Percentiles rank a stretch among this genome's conserved stretches.
Conservation (phyloP, 2,113 vertebrate species). For the Odocoileus virginianus region DNA sequence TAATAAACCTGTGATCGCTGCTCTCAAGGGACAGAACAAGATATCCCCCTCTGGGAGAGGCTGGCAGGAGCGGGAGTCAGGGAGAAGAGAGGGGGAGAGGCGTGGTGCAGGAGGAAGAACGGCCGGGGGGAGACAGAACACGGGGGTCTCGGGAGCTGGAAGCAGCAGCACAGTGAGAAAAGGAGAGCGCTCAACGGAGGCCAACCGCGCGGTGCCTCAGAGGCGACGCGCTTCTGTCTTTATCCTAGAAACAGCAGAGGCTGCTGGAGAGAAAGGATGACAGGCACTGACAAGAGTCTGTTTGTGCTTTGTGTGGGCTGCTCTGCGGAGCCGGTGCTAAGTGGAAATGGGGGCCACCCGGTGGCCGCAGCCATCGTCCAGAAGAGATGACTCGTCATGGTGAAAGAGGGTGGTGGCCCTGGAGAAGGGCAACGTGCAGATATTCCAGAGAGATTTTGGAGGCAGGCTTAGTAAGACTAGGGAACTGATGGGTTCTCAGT, state of each 20-base stretch:
- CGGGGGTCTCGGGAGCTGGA: not conserved
- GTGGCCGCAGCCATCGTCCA: not conserved
- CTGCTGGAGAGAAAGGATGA: not conserved
- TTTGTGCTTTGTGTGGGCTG: not conserved
- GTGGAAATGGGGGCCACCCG: not conserved
- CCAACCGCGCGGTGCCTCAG: not conserved
- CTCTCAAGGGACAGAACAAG: not conserved
- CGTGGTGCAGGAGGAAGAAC: not conserved
- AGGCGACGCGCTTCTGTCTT: not conserved
- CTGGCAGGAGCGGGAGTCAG: not conserved
- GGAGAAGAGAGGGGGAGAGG: not conserved
- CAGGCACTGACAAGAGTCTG: not conserved
- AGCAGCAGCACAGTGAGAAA: not conserved
- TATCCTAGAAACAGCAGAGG: not conserved
- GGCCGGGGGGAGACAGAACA: not conserved
- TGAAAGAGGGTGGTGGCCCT: not conserved
- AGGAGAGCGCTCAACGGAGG: not conserved
- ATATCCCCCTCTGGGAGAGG: not conserved
- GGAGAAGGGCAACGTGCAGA: not conserved
- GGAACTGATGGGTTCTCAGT: not conserved
- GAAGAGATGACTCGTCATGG: not conserved
- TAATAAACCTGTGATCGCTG: not conserved
- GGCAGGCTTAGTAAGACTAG: not conserved
- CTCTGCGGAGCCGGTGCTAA: not conserved
- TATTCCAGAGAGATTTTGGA: conserved; percentile 6